These are phyloP conservation scores for Puma concolor DNA, from an alignment of 2,113 vertebrate species.

Conservation along the genomic window DNA sequence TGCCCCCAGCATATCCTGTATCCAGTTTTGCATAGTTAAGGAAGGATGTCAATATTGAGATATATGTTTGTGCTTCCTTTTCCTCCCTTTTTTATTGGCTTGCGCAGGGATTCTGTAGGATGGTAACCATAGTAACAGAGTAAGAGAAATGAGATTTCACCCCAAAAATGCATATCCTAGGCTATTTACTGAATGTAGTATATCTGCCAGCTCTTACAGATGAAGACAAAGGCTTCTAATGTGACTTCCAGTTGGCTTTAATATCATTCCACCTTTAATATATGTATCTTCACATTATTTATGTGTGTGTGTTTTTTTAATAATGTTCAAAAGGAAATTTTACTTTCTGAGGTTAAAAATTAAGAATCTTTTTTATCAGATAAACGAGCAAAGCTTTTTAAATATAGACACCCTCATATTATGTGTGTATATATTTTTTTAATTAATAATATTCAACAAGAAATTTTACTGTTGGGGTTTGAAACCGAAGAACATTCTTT, in stretches of 20 bases:
- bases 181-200: constrained; percentile 73
- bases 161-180: constrained; percentile 81
- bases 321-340: constrained; percentile 32
- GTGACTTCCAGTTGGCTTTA: neutral
- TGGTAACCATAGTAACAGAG: constrained; percentile 87
- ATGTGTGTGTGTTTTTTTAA: neutral
- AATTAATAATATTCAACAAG: constrained; percentile 28
- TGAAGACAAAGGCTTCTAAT: constrained; percentile 65
- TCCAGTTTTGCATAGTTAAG: neutral
- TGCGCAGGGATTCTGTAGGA: constrained; percentile 76
- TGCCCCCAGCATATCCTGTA: neutral
- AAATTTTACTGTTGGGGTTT: constrained; percentile 30
- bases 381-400: constrained; percentile 7
- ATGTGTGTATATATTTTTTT: neutral
- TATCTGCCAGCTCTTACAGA: constrained; percentile 55
- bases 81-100: constrained; percentile 65
- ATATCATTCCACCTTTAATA: neutral
- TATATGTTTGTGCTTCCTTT: constrained; percentile 67
- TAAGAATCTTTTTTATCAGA: constrained; percentile 15
- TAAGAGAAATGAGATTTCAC: constrained; percentile 80
- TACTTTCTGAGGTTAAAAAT: neutral
- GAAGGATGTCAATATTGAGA: constrained; percentile 47
- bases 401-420: neutral
- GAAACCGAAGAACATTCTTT: neutral
- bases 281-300: neutral